Evolutionary conservation across 2,888 invertebrate species (phyloP).

Genomic region (Agrotis segetum): DNA sequence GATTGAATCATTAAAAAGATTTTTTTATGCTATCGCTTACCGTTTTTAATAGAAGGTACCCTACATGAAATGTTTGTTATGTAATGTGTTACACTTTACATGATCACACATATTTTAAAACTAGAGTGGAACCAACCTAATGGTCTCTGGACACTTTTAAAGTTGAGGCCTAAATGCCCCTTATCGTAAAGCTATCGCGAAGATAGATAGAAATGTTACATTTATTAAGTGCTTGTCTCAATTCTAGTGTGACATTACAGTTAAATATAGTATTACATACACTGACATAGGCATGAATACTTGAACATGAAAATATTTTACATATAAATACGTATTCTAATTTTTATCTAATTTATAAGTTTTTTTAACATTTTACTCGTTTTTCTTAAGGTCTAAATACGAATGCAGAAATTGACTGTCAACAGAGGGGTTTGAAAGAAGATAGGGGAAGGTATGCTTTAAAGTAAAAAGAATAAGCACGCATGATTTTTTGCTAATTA

Average conservation of each 20-base stretch:
- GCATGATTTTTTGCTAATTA: not conserved
- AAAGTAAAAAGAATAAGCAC: not conserved
- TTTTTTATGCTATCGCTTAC: not conserved
- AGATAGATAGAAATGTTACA: constrained; percentile 14
- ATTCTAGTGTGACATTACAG: constrained; percentile 3
- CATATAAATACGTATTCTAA: too few relatives aligned
- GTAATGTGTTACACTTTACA: not conserved
- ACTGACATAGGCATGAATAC: constrained; percentile 1
- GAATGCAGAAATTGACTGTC: too few relatives aligned
- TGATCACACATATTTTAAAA: not conserved
- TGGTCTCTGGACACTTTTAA: not conserved
- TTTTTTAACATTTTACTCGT: too few relatives aligned
- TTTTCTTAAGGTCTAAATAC: not conserved
- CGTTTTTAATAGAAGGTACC: not conserved
- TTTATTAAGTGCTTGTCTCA: constrained; percentile 41
- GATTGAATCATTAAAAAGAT: too few relatives aligned
- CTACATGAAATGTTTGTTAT: not conserved
- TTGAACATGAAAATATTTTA: too few relatives aligned
- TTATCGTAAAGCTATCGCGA: not conserved
- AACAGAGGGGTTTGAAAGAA: too few relatives aligned
- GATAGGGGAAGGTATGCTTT: too few relatives aligned
- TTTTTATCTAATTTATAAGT: too few relatives aligned
- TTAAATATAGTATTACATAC: constrained; percentile 8
- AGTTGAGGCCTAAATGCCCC: not conserved
- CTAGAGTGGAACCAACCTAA: not conserved